Evolutionary conservation across 2,888 invertebrate species (phyloP), one percentile per base, ranked within the genome.

Genomic region (Yponomeuta plumbellus): DNA sequence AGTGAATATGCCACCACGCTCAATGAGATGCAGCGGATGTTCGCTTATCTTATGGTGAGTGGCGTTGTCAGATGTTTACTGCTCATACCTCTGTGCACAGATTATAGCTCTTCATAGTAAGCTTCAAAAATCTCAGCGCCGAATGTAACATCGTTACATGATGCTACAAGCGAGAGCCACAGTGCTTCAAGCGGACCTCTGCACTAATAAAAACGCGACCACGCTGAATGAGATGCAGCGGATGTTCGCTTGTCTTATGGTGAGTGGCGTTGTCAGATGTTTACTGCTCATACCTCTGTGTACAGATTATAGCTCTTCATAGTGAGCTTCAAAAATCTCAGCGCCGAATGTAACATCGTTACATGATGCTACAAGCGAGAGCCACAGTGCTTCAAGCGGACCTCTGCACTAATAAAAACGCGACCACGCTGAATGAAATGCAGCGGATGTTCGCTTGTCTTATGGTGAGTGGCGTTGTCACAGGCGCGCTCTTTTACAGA

Each of bases 91-190:
- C n/a, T n/a, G n/a, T n/a, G n/a, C n/a, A n/a, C n/a, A n/a, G n/a
- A n/a, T n/a, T n/a, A n/a, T n/a, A n/a, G n/a, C n/a, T n/a, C n/a
- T n/a, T n/a, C n/a, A n/a, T n/a, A n/a, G n/a, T n/a, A n/a, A n/a
- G n/a, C n/a, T n/a, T n/a, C n/a, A n/a, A n/a, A n/a, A n/a, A n/a
- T n/a, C n/a, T n/a, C n/a, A n/a, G n/a, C n/a, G n/a, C n/a, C n/a
- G 98, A 78, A 97, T 98, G 94, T 98, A 98, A 83, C 98, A 98
- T 84, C 88, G 98, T 70, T 98, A 97, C 83, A 98, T 98, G 98
- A 97, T 98, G 95, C 98, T 98, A 5, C 96, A 97, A 78, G 97
- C 97, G 0, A 92, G 98, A 65, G 94, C 95, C 64, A 96, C 97
- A 0, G 95, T 98, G 73, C 87, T 98, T 67, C 93, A 93, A 8